Evolutionary conservation across 35 echinoderm and acorn worm species (phyloP).

Genomic region (Heliocidaris erythrogramma): DNA sequence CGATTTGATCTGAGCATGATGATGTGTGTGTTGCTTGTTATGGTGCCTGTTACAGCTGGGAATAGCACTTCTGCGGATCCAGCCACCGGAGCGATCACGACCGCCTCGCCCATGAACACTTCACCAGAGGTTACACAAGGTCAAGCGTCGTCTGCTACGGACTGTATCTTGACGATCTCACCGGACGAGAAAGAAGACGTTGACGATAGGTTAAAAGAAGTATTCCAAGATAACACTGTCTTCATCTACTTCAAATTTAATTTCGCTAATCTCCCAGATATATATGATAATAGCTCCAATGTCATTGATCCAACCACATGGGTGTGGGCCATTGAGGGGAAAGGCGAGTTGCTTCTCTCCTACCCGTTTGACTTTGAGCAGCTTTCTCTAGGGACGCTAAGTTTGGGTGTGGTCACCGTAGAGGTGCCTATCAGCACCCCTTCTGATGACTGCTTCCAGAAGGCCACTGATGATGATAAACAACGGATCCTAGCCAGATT

Average conservation of each 20-base stretch:
- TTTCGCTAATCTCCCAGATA: constrained; percentile 26
- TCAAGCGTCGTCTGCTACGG: constrained; percentile 35
- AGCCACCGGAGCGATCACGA: not conserved
- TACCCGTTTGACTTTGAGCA: constrained; percentile 81
- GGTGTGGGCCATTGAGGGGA: constrained; percentile 74
- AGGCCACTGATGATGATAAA: constrained; percentile 49
- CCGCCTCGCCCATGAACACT: not conserved
- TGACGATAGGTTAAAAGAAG: not conserved
- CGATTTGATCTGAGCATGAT: not conserved
- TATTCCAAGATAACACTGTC: constrained; percentile 34
- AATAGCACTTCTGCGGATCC: not conserved
- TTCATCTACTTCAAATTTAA: constrained; percentile 80
- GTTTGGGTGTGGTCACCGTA: constrained; percentile 49
- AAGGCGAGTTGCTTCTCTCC: constrained; percentile 60
- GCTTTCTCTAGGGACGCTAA: constrained; percentile 66
- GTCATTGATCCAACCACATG: constrained; percentile 70
- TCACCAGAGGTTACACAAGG: not conserved
- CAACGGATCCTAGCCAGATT: constrained; percentile 36
- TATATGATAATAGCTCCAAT: constrained; percentile 52
- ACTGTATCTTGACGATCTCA: not conserved
- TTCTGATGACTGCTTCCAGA: constrained; percentile 32
- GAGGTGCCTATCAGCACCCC: constrained; percentile 16
- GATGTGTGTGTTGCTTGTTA: not conserved
- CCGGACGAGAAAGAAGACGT: not conserved
- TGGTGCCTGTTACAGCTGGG: not conserved